phyloP scores from a whole-genome alignment of 1,140 invertebrate species.

The Aethina tumida region DNA sequence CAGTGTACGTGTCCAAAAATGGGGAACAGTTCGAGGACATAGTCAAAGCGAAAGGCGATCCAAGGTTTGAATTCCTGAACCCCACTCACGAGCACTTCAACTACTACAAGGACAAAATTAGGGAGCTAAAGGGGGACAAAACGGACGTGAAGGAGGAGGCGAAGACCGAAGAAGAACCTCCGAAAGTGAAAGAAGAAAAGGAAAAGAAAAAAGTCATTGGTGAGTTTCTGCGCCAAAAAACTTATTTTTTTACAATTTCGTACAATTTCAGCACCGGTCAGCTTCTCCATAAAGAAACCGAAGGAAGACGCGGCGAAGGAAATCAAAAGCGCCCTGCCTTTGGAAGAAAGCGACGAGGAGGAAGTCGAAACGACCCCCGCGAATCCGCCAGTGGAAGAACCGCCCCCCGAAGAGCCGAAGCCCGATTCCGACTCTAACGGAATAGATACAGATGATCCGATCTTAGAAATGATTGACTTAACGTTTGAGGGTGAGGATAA shows the following conservation, averaged over 20 bases:
- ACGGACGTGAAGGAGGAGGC: conserved; percentile 21
- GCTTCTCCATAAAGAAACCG: conserved; percentile 71
- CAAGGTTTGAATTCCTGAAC: conserved; percentile 73
- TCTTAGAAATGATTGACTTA: conserved; percentile 42
- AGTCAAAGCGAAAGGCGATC: conserved; percentile 76
- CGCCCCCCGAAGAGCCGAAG: background rate
- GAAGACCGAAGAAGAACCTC: conserved; percentile 28
- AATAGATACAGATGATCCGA: conserved; percentile 25
- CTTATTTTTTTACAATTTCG: too few species aligned
- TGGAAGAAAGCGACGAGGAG: conserved; percentile 67
- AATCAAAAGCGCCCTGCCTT: conserved; percentile 56
- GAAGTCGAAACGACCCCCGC: conserved; percentile 29
- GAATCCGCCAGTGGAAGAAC: conserved; percentile 1
- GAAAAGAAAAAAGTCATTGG: conserved; percentile 31
- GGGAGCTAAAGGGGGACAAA: conserved; percentile 41
- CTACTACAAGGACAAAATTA: conserved; percentile 53
- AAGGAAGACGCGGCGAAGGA: conserved; percentile 56
- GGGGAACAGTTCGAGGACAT: conserved; percentile 85
- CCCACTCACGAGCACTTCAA: conserved; percentile 59
- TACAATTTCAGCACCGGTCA: conserved; percentile 56
- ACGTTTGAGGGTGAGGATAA: conserved; percentile 37
- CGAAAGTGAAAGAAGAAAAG: conserved; percentile 21
- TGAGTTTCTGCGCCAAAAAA: conserved; percentile 19
- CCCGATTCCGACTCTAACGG: conserved; percentile 7
- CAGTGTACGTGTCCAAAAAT: conserved; percentile 89